These are phyloP conservation scores for Trichopria drosophilae DNA, from an alignment of 2,888 invertebrate genomes.

Conservation along the genomic window DNA sequence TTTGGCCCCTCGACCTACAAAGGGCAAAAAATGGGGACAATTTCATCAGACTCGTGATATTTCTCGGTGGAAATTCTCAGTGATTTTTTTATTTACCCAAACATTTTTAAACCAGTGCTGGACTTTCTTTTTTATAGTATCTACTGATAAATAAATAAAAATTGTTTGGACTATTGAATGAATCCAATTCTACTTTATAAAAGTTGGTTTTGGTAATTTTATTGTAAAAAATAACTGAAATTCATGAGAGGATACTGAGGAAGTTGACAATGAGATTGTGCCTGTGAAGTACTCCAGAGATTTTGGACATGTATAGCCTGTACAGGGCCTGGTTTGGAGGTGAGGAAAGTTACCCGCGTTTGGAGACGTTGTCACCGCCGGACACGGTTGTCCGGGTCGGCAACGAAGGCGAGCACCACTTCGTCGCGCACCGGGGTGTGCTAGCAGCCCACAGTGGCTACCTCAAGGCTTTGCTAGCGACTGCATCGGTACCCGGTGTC, in stretches of 20 bases:
- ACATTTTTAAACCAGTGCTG: too few relatives aligned
- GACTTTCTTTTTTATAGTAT: too few relatives aligned
- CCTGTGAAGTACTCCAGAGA: conserved; percentile 1
- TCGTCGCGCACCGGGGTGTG: conserved; percentile 70
- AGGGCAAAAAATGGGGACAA: too few relatives aligned
- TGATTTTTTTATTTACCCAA: too few relatives aligned
- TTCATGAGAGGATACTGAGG: background rate
- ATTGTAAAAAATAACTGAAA: too few relatives aligned
- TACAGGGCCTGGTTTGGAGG: conserved; percentile 59
- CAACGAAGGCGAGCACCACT: conserved; percentile 65
- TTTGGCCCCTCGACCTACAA: too few relatives aligned
- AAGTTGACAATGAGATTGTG: background rate
- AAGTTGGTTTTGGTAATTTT: too few relatives aligned
- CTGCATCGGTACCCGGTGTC: conserved; percentile 32
- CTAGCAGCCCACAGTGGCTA: conserved; percentile 73
- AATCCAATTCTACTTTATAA: too few relatives aligned
- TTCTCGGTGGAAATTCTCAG: too few relatives aligned
- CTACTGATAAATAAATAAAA: too few relatives aligned
- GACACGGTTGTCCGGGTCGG: conserved; percentile 70
- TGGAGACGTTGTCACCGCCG: conserved; percentile 59
- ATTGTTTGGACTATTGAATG: too few relatives aligned
- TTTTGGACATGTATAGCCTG: conserved; percentile 55
- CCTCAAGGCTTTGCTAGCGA: conserved; percentile 67
- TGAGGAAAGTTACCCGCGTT: conserved; percentile 45
- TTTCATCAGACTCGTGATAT: too few relatives aligned